Conservation (phyloP, 2,113 vertebrate genomes). For the Grammomys surdaster region DNA sequence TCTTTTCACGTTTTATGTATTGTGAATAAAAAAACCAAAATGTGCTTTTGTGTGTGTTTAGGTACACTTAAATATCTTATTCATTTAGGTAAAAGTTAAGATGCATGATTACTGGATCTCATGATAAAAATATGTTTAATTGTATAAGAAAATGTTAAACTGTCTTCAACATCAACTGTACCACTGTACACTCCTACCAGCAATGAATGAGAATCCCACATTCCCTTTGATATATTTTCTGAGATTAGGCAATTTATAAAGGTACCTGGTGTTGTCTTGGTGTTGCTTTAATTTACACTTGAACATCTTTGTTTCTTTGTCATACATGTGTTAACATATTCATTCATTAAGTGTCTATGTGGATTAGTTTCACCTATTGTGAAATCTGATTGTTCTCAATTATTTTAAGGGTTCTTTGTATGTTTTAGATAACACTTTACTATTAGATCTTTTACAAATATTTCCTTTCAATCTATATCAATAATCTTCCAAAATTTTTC, state of each 20-base stretch:
- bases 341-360: not conserved
- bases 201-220: not conserved
- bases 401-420: not conserved
- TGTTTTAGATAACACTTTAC: not conserved
- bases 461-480: not conserved
- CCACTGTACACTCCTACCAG: not conserved
- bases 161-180: not conserved
- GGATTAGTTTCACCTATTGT: not conserved
- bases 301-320: not conserved
- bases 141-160: not conserved
- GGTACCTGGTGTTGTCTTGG: not conserved
- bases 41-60: not conserved
- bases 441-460: not conserved
- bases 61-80: not conserved
- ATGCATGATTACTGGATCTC: not conserved
- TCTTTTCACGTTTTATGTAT: not conserved
- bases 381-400: not conserved
- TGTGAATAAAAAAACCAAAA: not conserved
- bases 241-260: not conserved
- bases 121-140: not conserved
- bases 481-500: not conserved
- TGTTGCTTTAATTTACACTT: not conserved
- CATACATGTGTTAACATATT: not conserved
- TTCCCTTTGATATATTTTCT: not conserved
- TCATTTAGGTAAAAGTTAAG: not conserved